phyloP scores from a whole-genome alignment of 2,888 invertebrate species.

The Syrphus vitripennis region DNA sequence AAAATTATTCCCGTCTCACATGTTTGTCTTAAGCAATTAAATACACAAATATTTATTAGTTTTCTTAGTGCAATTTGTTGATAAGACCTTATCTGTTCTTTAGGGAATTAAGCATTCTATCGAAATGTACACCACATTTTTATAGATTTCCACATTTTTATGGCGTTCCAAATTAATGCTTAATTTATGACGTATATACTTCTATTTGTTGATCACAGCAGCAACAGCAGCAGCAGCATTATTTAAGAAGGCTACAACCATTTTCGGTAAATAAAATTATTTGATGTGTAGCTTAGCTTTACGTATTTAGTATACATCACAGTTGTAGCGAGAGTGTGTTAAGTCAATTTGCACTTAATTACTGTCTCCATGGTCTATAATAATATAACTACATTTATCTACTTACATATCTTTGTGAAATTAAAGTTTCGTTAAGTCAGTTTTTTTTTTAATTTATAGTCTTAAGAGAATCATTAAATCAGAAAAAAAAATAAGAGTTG shows the following conservation, averaged over 20 bases:
- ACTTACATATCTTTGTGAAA: not conserved
- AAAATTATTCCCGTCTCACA: not conserved
- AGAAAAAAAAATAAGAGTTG: not conserved
- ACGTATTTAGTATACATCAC: not conserved
- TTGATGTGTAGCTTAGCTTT: not conserved
- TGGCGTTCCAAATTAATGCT: not conserved
- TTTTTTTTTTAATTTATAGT: conserved; percentile 48
- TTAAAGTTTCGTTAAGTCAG: conserved; percentile 36
- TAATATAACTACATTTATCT: not conserved
- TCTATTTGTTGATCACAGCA: not conserved
- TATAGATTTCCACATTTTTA: not conserved
- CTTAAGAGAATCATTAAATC: conserved; percentile 20
- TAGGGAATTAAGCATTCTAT: not conserved
- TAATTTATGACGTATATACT: not conserved
- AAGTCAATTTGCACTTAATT: conserved; percentile 1
- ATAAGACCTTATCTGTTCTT: not conserved
- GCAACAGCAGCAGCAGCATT: no score
- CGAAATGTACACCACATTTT: not conserved
- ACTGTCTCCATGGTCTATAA: not conserved
- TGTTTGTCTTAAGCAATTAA: not conserved
- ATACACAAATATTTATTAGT: not conserved
- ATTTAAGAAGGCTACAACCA: conserved; percentile 39
- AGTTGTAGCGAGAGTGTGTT: not conserved
- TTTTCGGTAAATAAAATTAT: conserved; percentile 42
- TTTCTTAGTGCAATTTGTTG: not conserved